Conservation (phyloP, 2,113 vertebrate species). For the Bufo bufo region DNA sequence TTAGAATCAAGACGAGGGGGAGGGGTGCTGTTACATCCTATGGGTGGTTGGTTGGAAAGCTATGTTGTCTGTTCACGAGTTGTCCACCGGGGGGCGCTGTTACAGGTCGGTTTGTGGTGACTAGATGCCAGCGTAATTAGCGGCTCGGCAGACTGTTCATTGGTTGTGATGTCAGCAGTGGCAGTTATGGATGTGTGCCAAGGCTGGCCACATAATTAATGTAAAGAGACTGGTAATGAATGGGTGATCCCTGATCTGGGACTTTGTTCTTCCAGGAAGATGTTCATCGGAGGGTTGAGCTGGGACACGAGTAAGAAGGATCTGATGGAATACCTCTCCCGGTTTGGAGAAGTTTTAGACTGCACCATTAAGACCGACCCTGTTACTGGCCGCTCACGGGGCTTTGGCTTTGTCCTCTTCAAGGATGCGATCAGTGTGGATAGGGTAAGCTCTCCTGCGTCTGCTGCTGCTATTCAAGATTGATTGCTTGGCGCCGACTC, state of each 20-base stretch:
- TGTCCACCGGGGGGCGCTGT: not conserved
- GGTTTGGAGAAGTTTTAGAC: slow-evolving; percentile 88
- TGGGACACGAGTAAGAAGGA: slow-evolving; percentile 93
- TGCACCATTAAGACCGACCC: slow-evolving; percentile 90
- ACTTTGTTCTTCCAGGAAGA: slow-evolving; percentile 73
- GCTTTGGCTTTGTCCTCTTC: slow-evolving; percentile 89
- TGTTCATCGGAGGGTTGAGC: slow-evolving; percentile 90
- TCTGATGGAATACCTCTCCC: slow-evolving; percentile 85
- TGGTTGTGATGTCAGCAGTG: no score
- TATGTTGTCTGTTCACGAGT: no score
- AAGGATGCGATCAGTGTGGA: slow-evolving; percentile 87
- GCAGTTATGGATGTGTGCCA: no score
- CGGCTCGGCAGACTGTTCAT: no score
- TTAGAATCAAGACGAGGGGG: no score
- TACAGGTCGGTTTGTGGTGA: not conserved
- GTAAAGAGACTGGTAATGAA: no score
- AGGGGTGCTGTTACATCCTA: no score
- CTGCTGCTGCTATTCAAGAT: no score
- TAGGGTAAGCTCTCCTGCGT: slow-evolving; percentile 69
- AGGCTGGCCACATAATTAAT: no score
- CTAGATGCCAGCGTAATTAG: not conserved
- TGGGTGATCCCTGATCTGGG: not conserved
- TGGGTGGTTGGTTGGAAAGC: no score
- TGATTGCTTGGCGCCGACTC: no score
- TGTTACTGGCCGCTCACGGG: slow-evolving; percentile 83